Evolutionary conservation across 2,888 invertebrate species (phyloP).

Genomic region (Sympetrum striolatum): DNA sequence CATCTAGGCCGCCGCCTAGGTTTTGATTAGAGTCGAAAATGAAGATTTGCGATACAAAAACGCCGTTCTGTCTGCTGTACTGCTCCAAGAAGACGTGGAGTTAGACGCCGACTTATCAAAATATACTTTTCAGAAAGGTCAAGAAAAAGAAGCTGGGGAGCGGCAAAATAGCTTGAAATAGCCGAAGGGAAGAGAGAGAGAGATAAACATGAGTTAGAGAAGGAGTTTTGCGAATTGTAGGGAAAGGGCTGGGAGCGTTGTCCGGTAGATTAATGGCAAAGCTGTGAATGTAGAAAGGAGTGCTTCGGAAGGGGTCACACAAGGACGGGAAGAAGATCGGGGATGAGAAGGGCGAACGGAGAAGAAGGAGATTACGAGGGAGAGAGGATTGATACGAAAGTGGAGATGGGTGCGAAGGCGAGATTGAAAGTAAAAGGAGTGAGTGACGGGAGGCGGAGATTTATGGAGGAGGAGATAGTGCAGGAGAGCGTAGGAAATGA

Average conservation of each 20-base stretch:
- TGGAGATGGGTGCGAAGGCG: background rate
- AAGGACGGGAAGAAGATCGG: background rate
- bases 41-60: no score
- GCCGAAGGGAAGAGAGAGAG: background rate
- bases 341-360: background rate
- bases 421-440: background rate
- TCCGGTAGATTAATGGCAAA: conserved; percentile 4
- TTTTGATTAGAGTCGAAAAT: no score
- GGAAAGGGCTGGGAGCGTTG: background rate
- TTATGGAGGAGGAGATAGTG: background rate
- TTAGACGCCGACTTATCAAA: background rate
- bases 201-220: background rate
- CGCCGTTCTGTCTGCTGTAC: no score
- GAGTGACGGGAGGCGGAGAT: background rate
- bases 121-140: background rate
- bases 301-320: background rate
- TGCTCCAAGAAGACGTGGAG: no score
- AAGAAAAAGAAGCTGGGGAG: background rate
- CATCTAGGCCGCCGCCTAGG: no score
- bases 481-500: background rate
- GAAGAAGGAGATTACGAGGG: background rate
- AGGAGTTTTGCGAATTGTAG: background rate
- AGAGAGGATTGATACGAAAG: background rate
- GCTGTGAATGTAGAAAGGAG: conserved; percentile 13
- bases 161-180: background rate